Conservation (phyloP, 2,113 vertebrate species). For the Anhinga rufa region DNA sequence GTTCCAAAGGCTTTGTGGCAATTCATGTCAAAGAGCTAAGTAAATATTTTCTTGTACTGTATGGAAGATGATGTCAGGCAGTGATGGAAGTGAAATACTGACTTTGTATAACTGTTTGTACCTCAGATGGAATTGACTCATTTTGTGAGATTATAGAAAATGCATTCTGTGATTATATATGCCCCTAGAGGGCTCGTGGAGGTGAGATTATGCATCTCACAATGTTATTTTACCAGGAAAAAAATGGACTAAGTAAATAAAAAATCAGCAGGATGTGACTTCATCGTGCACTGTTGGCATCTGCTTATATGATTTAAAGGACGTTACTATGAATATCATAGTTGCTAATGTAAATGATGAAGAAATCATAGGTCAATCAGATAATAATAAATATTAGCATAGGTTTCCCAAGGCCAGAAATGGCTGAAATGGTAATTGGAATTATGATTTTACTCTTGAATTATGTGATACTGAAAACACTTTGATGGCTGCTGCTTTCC, state of each 20-base stretch:
- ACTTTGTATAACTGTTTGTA: neutral
- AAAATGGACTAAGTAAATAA: conserved; percentile 27
- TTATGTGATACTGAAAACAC: conserved; percentile 47
- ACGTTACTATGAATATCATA: conserved; percentile 48
- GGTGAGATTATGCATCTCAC: conserved; percentile 32
- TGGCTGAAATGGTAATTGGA: conserved; percentile 25
- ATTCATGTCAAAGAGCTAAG: neutral
- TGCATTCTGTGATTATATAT: neutral
- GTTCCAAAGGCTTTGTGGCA: neutral
- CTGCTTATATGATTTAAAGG: conserved; percentile 39
- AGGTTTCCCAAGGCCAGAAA: conserved; percentile 53
- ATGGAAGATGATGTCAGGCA: conserved; percentile 32
- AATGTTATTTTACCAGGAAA: conserved; percentile 5
- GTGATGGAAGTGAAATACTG: neutral
- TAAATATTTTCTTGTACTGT: conserved; percentile 9
- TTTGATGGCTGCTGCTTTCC: conserved; percentile 17
- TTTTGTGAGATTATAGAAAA: conserved; percentile 33
- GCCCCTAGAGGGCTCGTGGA: neutral
- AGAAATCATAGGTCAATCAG: conserved; percentile 53
- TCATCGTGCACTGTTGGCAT: conserved; percentile 41
- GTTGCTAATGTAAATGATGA: conserved; percentile 50
- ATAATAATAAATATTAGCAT: conserved; percentile 63
- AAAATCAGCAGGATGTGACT: conserved; percentile 22
- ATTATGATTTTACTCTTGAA: conserved; percentile 37
- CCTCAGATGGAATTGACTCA: neutral